A percentile compares a stretch with the other conserved stretches of the same genome.
phyloP scores from a whole-genome alignment of 2,888 invertebrate species.

The Lithophane socia region DNA sequence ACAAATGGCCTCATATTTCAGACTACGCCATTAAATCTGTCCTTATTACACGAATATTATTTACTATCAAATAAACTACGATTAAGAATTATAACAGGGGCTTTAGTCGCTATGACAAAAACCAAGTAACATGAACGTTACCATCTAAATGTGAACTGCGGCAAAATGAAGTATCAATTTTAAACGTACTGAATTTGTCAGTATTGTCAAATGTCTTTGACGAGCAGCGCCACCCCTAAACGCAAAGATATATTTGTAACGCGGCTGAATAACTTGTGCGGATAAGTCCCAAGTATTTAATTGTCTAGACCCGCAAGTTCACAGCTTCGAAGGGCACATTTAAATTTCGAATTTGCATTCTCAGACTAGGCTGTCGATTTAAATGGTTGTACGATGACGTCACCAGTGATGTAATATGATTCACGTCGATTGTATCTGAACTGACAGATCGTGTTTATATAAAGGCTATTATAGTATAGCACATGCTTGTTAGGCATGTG shows the following conservation, averaged over 20 bases:
- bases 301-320: slow-evolving; percentile 70
- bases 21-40: slow-evolving; percentile 49
- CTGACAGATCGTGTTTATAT: slow-evolving; percentile 67
- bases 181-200: neutral
- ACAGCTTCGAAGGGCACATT: slow-evolving; percentile 82
- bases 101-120: neutral
- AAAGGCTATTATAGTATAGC: slow-evolving; percentile 62
- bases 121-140: neutral
- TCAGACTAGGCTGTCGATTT: slow-evolving; percentile 78
- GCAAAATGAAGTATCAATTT: slow-evolving; percentile 3
- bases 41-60: slow-evolving; percentile 55
- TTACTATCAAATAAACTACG: slow-evolving; percentile 54
- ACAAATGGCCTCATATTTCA: slow-evolving; percentile 53
- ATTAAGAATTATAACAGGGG: slow-evolving; percentile 37
- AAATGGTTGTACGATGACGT: slow-evolving; percentile 82
- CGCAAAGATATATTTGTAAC: slow-evolving; percentile 4
- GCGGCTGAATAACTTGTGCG: slow-evolving; percentile 29
- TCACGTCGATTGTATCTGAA: slow-evolving; percentile 69
- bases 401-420: slow-evolving; percentile 85
- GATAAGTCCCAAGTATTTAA: slow-evolving; percentile 63
- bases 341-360: slow-evolving; percentile 81
- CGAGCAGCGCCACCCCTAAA: neutral
- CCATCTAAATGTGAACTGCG: neutral
- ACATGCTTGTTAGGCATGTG: slow-evolving; percentile 49
- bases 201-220: neutral